Conservation (phyloP, 2,113 vertebrate genomes). For the Cisticola juncidis region DNA sequence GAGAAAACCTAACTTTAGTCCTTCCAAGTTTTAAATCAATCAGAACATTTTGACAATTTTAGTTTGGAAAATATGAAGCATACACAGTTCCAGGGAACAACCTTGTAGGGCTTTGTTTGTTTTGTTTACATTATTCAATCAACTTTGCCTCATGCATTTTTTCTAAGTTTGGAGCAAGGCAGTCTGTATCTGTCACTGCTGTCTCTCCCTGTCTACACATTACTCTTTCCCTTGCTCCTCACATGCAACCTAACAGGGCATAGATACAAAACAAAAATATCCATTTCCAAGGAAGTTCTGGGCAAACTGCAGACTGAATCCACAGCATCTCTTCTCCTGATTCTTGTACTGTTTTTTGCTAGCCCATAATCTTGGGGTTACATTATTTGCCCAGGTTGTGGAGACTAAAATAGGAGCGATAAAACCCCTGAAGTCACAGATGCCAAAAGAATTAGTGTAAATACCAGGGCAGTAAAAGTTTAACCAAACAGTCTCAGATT, state of each 20-base stretch:
- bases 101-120: neutral
- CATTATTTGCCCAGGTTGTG: neutral
- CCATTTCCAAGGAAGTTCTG: neutral
- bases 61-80: slow-evolving; percentile 34
- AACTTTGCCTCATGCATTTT: neutral
- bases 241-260: neutral
- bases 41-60: neutral
- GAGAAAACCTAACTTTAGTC: neutral
- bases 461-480: slow-evolving; percentile 23
- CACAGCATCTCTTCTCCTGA: neutral
- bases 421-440: slow-evolving; percentile 10
- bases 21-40: slow-evolving; percentile 1
- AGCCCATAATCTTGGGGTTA: neutral
- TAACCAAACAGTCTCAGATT: neutral
- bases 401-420: neutral
- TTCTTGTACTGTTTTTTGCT: neutral
- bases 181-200: neutral
- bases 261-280: neutral
- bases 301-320: neutral
- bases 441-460: slow-evolving; percentile 20
- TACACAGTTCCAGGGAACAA: neutral
- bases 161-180: neutral
- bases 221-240: neutral
- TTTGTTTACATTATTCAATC: neutral
- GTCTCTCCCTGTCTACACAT: neutral